Base-by-base conservation (phyloP, 2,888 invertebrate genomes). In the Microctonus aethiopoides region DNA sequence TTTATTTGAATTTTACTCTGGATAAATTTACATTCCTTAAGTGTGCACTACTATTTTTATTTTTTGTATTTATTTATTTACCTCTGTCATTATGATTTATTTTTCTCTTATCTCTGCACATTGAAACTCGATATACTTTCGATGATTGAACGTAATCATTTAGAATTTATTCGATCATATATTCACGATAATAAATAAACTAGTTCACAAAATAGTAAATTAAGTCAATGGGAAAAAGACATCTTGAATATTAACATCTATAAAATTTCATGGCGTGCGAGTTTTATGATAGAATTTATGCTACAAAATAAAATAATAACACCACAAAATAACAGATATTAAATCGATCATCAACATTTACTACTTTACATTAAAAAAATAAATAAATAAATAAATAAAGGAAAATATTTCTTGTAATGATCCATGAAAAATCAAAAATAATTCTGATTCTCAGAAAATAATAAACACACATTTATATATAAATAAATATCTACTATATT, bases 341-440 rank as follows among this genome's bases (percentile, higher is more conserved):
- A n/a, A n/a, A n/a, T n/a, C n/a, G n/a, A n/a, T n/a, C n/a, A n/a
- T n/a, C n/a, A n/a, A n/a, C n/a, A n/a, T n/a, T n/a, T n/a, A n/a
- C n/a, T n/a, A n/a, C n/a, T n/a, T n/a, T n/a, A n/a, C n/a, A 16
- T 26, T 24, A 5, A 22, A 22, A 54, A 54, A 24, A 22, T 54
- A 24, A 54, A 54, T 1, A 10, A 22, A 54, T 16, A 54, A 11
- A 9, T 2, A 11, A 54, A 11, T 5, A 20, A 20, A 22, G 22
- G 3, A 54, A 54, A 54, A 54, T 22, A 54, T 11, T 54, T 54
- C n/a, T n/a, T n/a, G n/a, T 54, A 54, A 24, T 54, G 20, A 54
- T 22, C 54, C 20, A 54, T 54, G 11, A 54, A 22, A 54, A 54
- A 54, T 54, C 22, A 54, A 54, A 20, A 24, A 22, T 22, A 22